Conservation (phyloP, 2,797 vertebrate species). For the Alfaro cultratus region DNA sequence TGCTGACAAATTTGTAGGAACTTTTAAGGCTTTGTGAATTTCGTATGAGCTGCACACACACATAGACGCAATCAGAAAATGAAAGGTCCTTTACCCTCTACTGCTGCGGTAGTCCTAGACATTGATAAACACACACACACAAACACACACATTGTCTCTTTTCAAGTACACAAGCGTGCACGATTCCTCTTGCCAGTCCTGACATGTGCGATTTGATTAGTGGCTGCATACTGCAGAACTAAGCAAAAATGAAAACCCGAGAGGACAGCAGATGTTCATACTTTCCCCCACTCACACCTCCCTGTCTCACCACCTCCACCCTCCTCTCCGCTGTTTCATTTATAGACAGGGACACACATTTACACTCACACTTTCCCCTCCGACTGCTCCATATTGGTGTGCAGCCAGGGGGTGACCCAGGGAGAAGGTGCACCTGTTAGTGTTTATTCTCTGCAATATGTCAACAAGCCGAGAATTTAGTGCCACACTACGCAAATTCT, state of each 20-base stretch:
- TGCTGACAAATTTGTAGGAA: constrained; percentile 7
- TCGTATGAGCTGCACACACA: constrained; percentile 13
- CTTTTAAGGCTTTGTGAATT: constrained; percentile 32
- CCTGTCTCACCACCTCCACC: constrained; percentile 21
- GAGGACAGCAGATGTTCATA: constrained; percentile 78
- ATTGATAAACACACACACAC: constrained; percentile 36
- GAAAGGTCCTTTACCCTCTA: constrained; percentile 36
- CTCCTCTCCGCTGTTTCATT: constrained; percentile 48
- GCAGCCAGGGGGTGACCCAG: constrained; percentile 69
- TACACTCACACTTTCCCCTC: constrained; percentile 27
- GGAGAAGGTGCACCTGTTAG: constrained; percentile 73
- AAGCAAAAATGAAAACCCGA: constrained; percentile 79
- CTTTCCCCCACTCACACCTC: constrained; percentile 49
- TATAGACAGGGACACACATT: constrained; percentile 52
- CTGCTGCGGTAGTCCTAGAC: constrained; percentile 35
- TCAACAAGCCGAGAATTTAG: constrained; percentile 58
- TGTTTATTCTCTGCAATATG: constrained; percentile 70
- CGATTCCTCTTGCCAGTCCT: constrained; percentile 71
- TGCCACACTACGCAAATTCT: constrained; percentile 32
- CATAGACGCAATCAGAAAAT: constrained; percentile 25
- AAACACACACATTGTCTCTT: constrained; percentile 20
- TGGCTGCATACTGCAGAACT: constrained; percentile 74
- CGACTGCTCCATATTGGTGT: constrained; percentile 55
- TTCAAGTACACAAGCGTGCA: constrained; percentile 48
- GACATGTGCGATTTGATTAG: constrained; percentile 82